Percentiles rank a stretch among this genome's conserved stretches.
Evolutionary conservation across 2,888 invertebrate genomes (phyloP).

Genomic region (Scaptomyza caliginosa): DNA sequence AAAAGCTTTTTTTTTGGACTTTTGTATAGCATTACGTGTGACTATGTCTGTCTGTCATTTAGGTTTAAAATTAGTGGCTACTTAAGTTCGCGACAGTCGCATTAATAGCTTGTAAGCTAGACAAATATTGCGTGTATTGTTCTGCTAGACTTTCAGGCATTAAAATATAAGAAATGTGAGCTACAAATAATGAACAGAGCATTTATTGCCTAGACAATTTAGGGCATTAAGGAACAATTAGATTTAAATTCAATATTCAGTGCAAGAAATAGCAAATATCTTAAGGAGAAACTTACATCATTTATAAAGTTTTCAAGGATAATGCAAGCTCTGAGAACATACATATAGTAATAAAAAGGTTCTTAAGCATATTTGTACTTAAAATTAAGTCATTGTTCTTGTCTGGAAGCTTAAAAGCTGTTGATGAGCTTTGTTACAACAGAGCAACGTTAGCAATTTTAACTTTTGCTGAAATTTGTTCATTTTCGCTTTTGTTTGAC

Average conservation of each 20-base stretch:
- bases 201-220: background rate
- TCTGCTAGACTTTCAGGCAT: background rate
- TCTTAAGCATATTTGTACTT: background rate
- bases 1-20: slow-evolving; percentile 29
- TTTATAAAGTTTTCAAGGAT: too few relatives aligned
- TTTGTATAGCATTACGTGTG: slow-evolving; percentile 34
- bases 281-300: too few relatives aligned
- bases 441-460: slow-evolving; percentile 1
- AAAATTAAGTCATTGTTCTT: background rate
- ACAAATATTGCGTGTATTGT: slow-evolving; percentile 26
- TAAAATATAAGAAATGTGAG: background rate
- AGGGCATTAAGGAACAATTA: background rate
- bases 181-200: background rate
- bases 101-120: slow-evolving; percentile 31
- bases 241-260: too few relatives aligned
- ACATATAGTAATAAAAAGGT: background rate
- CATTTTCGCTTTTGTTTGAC: slow-evolving; percentile 8
- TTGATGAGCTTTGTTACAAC: background rate
- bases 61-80: slow-evolving; percentile 71
- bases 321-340: too few relatives aligned
- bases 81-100: slow-evolving; percentile 53
- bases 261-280: too few relatives aligned
- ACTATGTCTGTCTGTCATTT: slow-evolving; percentile 39
- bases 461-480: background rate
- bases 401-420: background rate